Conservation (phyloP, 53 echinoderm and acorn worm genomes). For the Paelopatides confundens region DNA sequence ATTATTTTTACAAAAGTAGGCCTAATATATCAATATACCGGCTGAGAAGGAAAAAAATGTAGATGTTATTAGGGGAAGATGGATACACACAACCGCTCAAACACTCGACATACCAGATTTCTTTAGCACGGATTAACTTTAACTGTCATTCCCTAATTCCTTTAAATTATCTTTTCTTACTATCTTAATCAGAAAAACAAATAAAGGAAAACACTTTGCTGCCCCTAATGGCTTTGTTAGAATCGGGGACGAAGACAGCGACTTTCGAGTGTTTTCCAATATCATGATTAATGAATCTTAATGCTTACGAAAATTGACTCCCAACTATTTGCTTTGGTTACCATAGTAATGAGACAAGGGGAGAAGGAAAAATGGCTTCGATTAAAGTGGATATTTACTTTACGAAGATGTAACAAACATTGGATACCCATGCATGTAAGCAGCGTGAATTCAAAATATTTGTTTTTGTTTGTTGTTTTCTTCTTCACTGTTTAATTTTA, state of each 20-base stretch:
- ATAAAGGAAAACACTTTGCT: conserved; percentile 22
- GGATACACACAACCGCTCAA: conserved; percentile 9
- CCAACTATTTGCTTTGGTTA: conserved; percentile 7
- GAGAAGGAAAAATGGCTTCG: too few relatives aligned
- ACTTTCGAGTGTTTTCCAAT: conserved; percentile 31
- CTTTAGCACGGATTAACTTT: conserved; percentile 6
- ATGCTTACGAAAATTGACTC: conserved; percentile 12
- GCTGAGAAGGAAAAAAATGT: too few relatives aligned
- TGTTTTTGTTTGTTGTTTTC: too few relatives aligned
- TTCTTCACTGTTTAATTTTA: too few relatives aligned
- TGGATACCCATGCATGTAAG: too few relatives aligned
- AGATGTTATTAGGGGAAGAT: background rate
- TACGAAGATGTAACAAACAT: too few relatives aligned
- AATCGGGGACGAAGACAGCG: conserved; percentile 1
- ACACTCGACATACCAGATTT: conserved; percentile 19
- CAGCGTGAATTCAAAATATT: too few relatives aligned
- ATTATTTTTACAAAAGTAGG: background rate
- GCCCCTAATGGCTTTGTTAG: conserved; percentile 35
- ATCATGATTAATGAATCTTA: conserved; percentile 35
- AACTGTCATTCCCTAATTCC: conserved; percentile 24
- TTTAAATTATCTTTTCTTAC: conserved; percentile 6
- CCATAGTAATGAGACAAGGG: background rate
- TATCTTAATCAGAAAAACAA: conserved; percentile 41
- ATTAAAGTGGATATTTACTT: too few relatives aligned
- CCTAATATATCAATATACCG: too few relatives aligned